These are phyloP conservation scores for Papilio machaon DNA, from an alignment of 1,140 invertebrate genomes.

Conservation along the genomic window DNA sequence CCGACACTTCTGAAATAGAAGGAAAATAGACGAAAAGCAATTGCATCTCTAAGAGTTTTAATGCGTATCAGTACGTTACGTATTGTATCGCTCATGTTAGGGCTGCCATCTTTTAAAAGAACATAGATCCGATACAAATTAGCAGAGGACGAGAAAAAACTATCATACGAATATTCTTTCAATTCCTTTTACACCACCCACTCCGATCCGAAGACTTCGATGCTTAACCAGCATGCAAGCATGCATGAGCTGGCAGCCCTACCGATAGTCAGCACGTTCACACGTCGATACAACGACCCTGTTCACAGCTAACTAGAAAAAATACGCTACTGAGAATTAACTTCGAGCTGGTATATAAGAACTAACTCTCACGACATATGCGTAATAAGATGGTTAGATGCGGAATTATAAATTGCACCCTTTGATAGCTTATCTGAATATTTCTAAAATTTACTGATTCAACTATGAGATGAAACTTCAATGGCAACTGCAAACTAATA, in stretches of 20 bases:
- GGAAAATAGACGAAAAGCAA: constrained; percentile 39
- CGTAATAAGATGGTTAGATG: background rate
- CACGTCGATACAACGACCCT: constrained; percentile 43
- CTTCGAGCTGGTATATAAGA: background rate
- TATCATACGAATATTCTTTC: background rate
- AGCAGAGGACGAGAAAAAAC: background rate
- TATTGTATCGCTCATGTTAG: constrained; percentile 33
- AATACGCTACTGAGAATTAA: constrained; percentile 32
- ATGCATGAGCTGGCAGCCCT: background rate
- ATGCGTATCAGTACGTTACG: constrained; percentile 36
- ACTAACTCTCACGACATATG: background rate
- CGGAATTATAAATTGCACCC: background rate
- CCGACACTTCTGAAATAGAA: constrained; percentile 42
- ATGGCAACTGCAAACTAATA: constrained; percentile 40
- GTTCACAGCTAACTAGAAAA: constrained; percentile 38
- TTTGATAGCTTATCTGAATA: background rate
- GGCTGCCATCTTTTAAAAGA: background rate
- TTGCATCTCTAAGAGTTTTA: constrained; percentile 41
- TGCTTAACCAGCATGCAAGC: too few species aligned
- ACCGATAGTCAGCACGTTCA: constrained; percentile 38
- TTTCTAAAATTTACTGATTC: constrained; percentile 25
- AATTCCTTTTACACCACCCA: background rate
- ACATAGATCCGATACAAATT: background rate
- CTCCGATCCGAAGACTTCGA: background rate
- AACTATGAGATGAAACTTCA: constrained; percentile 37